A percentile compares a stretch with the other conserved stretches of the same genome.
Conservation (phyloP, 2,113 vertebrate species). For the Mormyrus iriodes region DNA sequence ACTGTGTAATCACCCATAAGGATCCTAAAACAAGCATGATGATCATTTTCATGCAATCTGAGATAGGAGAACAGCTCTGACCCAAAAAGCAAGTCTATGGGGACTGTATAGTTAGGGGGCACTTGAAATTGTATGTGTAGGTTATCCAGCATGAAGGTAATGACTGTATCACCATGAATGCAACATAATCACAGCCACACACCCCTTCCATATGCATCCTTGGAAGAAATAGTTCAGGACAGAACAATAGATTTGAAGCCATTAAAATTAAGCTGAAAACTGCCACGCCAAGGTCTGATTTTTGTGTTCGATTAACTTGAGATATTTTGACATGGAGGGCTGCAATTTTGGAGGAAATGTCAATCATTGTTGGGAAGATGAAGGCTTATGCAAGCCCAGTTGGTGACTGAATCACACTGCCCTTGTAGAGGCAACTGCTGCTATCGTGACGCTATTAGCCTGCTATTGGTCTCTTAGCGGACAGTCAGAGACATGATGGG, state of each 20-base stretch:
- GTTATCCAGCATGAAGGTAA: not conserved
- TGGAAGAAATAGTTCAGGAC: not conserved
- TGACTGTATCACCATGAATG: not conserved
- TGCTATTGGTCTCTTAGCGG: slow-evolving; percentile 45
- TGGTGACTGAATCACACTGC: slow-evolving; percentile 55
- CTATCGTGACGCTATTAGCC: slow-evolving; percentile 60
- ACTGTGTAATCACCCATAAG: not conserved
- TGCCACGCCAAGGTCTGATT: slow-evolving; percentile 64
- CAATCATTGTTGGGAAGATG: slow-evolving; percentile 62
- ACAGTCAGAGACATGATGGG: not conserved
- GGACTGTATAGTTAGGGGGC: not conserved
- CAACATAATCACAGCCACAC: not conserved
- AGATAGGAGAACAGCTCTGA: not conserved
- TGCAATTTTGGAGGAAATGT: slow-evolving; percentile 62
- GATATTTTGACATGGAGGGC: slow-evolving; percentile 57
- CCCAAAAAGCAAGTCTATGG: slow-evolving; percentile 6
- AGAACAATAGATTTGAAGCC: slow-evolving; percentile 46
- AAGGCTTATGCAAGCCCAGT: slow-evolving; percentile 60
- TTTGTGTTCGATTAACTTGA: slow-evolving; percentile 76
- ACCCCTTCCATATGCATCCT: no score
- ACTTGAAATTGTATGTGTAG: not conserved
- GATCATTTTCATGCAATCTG: not conserved
- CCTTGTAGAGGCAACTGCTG: slow-evolving; percentile 48
- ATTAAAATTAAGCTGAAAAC: slow-evolving; percentile 70
- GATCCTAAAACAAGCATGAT: not conserved